A percentile compares a stretch with the other conserved stretches of the same genome.
Evolutionary conservation across 2,888 invertebrate genomes (phyloP).

Genomic region (Melanostoma mellinum): DNA sequence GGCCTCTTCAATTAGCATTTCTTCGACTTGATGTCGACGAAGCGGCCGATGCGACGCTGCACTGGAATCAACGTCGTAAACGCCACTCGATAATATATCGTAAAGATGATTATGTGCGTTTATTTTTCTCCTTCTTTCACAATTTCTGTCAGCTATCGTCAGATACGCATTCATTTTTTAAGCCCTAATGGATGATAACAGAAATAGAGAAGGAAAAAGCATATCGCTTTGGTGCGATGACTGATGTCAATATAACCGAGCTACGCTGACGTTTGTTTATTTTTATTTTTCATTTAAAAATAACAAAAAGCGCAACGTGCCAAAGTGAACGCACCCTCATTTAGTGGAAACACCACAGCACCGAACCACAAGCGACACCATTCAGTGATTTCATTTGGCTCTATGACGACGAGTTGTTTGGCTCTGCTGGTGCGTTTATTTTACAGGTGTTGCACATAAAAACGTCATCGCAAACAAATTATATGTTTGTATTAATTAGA

Average conservation of each 20-base stretch:
- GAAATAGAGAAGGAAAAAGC: constrained; percentile 6
- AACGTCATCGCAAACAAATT: constrained; percentile 62
- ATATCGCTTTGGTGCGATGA: constrained; percentile 30
- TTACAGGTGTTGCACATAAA: constrained; percentile 70
- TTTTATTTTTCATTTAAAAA: constrained; percentile 28
- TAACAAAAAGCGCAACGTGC: constrained; percentile 50
- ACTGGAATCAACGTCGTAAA: constrained; percentile 20
- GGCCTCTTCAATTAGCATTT: constrained; percentile 46
- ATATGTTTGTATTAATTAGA: constrained; percentile 58
- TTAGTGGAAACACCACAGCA: constrained; percentile 4
- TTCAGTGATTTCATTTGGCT: constrained; percentile 34
- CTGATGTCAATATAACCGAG: constrained; percentile 44
- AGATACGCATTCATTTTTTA: background rate
- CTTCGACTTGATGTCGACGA: constrained; percentile 9
- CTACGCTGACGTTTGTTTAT: constrained; percentile 41
- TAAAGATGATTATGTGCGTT: constrained; percentile 41
- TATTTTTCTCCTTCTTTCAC: background rate
- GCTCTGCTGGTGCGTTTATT: constrained; percentile 37
- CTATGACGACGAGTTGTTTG: constrained; percentile 32
- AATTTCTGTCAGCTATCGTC: background rate
- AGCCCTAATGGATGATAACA: constrained; percentile 14
- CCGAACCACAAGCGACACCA: constrained; percentile 34
- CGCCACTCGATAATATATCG: constrained; percentile 6
- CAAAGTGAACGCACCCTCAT: constrained; percentile 61
- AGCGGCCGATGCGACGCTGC: background rate